Conservation (phyloP, 2,888 invertebrate genomes). For the Zele albiditarsus region DNA sequence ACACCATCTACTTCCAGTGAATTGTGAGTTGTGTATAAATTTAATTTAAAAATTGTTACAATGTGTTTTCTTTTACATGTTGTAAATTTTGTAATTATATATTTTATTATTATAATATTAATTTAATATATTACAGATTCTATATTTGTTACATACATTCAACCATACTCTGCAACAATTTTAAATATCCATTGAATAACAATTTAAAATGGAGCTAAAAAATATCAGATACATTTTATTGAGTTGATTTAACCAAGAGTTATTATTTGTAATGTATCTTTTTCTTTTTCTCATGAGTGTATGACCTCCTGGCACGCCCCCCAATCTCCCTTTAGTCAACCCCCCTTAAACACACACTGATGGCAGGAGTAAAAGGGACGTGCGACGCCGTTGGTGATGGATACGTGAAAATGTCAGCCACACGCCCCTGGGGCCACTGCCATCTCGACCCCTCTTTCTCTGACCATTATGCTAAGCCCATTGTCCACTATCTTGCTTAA, state of each 20-base stretch:
- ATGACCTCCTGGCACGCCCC: conserved; percentile 39
- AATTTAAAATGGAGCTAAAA: no score
- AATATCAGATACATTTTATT: background rate
- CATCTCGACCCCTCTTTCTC: conserved; percentile 53
- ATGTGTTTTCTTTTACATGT: background rate
- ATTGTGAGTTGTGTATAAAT: conserved; percentile 59
- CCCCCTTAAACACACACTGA: background rate
- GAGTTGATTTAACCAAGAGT: background rate
- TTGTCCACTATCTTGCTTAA: conserved; percentile 71
- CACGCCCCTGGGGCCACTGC: conserved; percentile 65
- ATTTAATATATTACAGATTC: background rate
- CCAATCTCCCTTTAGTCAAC: conserved; percentile 7
- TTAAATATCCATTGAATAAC: no score
- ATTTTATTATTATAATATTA: background rate
- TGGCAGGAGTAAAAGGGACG: conserved; percentile 12
- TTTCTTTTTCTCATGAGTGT: conserved; percentile 1
- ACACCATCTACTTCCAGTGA: conserved; percentile 56
- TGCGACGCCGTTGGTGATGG: conserved; percentile 62
- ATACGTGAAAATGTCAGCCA: conserved; percentile 70
- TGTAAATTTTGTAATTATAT: background rate
- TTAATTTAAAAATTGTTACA: background rate
- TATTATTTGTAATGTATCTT: background rate
- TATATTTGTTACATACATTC: no score
- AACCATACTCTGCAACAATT: no score
- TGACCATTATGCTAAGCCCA: conserved; percentile 71